phyloP scores from a whole-genome alignment of 2,113 vertebrate genomes.

The Cololabis saira region DNA sequence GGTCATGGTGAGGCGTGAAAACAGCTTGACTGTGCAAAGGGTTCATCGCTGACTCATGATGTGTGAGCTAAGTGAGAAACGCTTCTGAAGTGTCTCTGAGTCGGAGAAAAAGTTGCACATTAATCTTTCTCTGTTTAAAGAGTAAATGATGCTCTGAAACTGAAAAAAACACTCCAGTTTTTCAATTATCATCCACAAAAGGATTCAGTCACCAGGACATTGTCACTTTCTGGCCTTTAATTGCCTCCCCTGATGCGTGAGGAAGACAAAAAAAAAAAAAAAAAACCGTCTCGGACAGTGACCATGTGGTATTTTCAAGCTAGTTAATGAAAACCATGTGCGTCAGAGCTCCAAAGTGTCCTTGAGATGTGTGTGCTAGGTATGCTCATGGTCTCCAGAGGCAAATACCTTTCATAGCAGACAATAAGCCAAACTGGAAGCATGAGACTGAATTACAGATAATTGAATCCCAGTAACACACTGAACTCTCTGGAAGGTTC shows the following conservation, averaged over 20 bases:
- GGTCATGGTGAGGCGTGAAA: constrained; percentile 28
- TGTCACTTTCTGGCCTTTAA: neutral
- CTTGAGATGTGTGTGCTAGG: neutral
- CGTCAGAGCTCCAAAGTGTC: too few species aligned
- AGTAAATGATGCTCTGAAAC: neutral
- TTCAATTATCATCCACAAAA: constrained; percentile 6
- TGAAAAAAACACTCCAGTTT: neutral
- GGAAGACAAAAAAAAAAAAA: too few species aligned
- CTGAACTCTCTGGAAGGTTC: constrained; percentile 3
- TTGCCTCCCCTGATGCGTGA: neutral
- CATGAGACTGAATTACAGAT: constrained; percentile 4
- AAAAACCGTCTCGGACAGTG: too few species aligned
- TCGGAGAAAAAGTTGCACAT: constrained; percentile 15
- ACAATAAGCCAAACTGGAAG: neutral
- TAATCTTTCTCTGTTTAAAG: constrained; percentile 5
- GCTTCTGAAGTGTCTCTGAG: constrained; percentile 26
- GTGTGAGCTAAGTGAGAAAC: constrained; percentile 36
- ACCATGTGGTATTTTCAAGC: neutral
- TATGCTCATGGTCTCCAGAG: neutral
- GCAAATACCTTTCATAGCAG: neutral
- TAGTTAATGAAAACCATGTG: neutral
- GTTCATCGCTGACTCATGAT: constrained; percentile 41
- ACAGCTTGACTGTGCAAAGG: constrained; percentile 55
- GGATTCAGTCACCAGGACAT: constrained; percentile 1
- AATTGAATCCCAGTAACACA: constrained; percentile 11